phyloP scores from a whole-genome alignment of 2,113 vertebrate species.

The Scomber japonicus region DNA sequence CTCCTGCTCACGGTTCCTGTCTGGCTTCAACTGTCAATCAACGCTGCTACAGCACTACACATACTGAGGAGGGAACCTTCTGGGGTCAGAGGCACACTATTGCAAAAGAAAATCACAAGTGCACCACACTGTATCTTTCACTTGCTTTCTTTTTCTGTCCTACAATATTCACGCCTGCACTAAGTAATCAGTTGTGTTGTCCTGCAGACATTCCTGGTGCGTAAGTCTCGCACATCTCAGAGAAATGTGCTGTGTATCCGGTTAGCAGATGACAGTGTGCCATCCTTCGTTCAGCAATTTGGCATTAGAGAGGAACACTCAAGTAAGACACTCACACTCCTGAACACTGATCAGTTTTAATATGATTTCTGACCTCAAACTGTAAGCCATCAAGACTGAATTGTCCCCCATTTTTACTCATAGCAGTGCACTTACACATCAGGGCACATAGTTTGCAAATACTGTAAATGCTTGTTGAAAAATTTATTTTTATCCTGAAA shows the following conservation, averaged over 20 bases:
- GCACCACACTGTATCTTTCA: not conserved
- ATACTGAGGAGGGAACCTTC: conserved; percentile 90
- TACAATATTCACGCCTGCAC: not conserved
- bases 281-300: conserved; percentile 91
- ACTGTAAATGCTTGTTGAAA: not conserved
- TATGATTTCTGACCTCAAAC: not conserved
- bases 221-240: conserved; percentile 89
- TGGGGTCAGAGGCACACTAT: conserved; percentile 83
- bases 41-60: conserved; percentile 90
- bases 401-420: not conserved
- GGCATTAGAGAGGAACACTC: conserved; percentile 85
- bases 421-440: not conserved
- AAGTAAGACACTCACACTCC: conserved; percentile 72
- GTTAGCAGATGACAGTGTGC: conserved; percentile 87
- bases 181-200: conserved; percentile 15
- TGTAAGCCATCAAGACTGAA: too few species aligned
- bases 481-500: too few species aligned
- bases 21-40: conserved; percentile 92
- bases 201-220: conserved; percentile 90
- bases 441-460: not conserved
- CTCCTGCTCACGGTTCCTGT: conserved; percentile 90
- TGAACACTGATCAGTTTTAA: too few species aligned
- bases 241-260: conserved; percentile 90
- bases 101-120: not conserved
- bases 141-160: not conserved